Evolutionary conservation across 2,888 invertebrate genomes (phyloP).

Genomic region (Microchrysa polita): DNA sequence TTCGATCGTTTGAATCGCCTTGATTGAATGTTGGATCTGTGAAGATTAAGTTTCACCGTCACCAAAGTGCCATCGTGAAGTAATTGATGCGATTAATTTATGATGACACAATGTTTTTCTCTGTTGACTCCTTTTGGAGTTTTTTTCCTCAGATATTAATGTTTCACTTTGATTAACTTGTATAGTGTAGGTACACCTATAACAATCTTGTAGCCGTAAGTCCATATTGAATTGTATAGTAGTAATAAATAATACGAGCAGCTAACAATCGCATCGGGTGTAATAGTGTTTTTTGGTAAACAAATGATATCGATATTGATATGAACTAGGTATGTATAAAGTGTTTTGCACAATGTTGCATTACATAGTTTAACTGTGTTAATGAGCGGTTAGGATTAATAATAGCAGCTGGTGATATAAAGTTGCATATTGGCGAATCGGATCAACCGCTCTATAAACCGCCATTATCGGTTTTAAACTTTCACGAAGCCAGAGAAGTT

Average conservation of each 20-base stretch:
- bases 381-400: slow-evolving; percentile 19
- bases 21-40: slow-evolving; percentile 43
- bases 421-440: not conserved
- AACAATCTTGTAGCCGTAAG: not conserved
- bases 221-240: not conserved
- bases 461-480: not conserved
- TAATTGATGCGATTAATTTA: slow-evolving; percentile 45
- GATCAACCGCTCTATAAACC: not conserved
- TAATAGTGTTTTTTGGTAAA: not conserved
- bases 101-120: slow-evolving; percentile 36
- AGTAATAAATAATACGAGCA: slow-evolving; percentile 7
- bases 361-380: slow-evolving; percentile 23
- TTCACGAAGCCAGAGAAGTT: not conserved
- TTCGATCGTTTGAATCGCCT: not conserved
- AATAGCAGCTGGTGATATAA: not conserved
- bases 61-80: slow-evolving; percentile 32
- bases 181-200: not conserved
- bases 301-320: slow-evolving; percentile 19
- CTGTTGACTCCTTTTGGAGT: not conserved
- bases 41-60: slow-evolving; percentile 43
- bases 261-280: not conserved
- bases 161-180: not conserved
- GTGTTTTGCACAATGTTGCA: not conserved
- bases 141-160: not conserved
- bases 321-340: no score